Evolutionary conservation across 2,113 vertebrate species (phyloP), one percentile per base, ranked within the genome.

Genomic region (Sciurus niger): DNA sequence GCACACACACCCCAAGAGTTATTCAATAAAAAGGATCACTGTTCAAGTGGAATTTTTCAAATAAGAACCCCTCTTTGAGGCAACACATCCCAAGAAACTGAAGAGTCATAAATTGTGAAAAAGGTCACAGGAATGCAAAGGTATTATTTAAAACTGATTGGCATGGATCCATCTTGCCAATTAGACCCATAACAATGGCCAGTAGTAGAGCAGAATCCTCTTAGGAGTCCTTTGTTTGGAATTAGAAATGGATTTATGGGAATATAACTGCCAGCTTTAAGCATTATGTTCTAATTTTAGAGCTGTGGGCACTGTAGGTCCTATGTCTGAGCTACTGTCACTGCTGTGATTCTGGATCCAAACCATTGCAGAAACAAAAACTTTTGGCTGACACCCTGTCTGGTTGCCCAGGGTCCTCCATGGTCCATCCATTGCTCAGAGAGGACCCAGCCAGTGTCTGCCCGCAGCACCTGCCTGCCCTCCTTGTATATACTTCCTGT

Each of bases 201-300:
- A 78, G 10, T 46, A 37, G 58, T 43, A 94, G 82, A 55, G 51
- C 63, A 88, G 79, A 84, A 84, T 63, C 60, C 77, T 93, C 92
- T 86, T 60, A 96, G 89, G 85, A 97, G 65, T 87, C 32, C 95
- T 98, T 96, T 85, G 12, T 95, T 95, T 92, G 14, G 10, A 88
- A 67, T 77, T 94, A 91, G 93, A 97, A 96, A 86, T 84, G 53
- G 83, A 82, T 87, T 77, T 8, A 34, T 28, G 34, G 22, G 43
- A 90, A 22, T 58, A 28, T 32, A 43, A 87, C 67, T 16, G 1
- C 83, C 70, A 92, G 32, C 37, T 88, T 95, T 53, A 70, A 96
- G 53, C 60, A 46, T 70, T 78, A 0, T 72, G 72, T 92, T 72
- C 76, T 76, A 74, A 96, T 98, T 96, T 72, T 89, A 83, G 48